Evolutionary conservation across 2,113 vertebrate species (phyloP), one percentile per base, ranked within the genome.

Genomic region (Antigone vipio): DNA sequence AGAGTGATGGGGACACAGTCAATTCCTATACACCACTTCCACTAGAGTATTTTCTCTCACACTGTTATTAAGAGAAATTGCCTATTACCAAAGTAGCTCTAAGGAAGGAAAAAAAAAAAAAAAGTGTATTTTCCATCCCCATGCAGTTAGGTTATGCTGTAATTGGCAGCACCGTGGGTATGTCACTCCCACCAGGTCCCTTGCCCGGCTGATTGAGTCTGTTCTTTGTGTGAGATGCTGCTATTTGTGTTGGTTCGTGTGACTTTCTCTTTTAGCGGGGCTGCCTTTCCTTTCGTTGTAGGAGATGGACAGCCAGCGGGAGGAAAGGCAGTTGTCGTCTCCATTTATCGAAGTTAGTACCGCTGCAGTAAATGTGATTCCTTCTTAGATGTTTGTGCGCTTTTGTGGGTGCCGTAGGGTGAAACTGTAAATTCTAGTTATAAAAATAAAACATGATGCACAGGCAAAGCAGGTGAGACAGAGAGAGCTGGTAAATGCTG

Each of bases 21-120:
- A 77, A 74, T 56, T 83, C 50, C 67, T 72, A 10, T 20, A 66
- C 34, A 62, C 71, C 45, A 80, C 59, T 95, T 92, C 64, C 67
- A 73, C 52, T 42, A 32, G 42, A 93, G 47, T 74, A 90, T 95
- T 93, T 95, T 86, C 79, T 77, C 90, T 84, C 56, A 47, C 35
- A 24, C 23, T 83, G 78, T 68, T 91, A 79, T 89, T 83, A 89
- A 88, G 78, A 93, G 82, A 88, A 95, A 94, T 88, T 85, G 63
- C 45, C 88, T 88, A 80, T 90, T 96, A 96, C 79, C 30, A 55
- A 88, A 92, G 82, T 47, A 93, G 63, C 73, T 90, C 30, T 50
- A 91, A 90, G 45, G 50, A 73, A 67, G 24, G 5, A 11, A 13
- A 14, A 30, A 49, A 14, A 32, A 47, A 11, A 24, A 38, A n/a